Percentiles rank a stretch among this genome's conserved stretches.
phyloP scores from a whole-genome alignment of 2,797 vertebrate genomes.

The Melanogrammus aeglefinus region DNA sequence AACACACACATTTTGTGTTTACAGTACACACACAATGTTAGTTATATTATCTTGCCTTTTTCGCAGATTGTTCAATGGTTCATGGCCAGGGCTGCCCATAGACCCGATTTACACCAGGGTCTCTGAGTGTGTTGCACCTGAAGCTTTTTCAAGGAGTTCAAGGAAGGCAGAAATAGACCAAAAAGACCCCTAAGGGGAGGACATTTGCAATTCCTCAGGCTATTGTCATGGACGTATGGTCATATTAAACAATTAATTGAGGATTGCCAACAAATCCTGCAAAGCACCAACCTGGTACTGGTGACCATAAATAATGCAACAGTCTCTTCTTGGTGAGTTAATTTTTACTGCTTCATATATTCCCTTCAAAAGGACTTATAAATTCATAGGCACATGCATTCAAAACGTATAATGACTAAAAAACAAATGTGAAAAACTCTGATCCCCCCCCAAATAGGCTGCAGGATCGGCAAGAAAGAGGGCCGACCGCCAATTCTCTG shows the following conservation, averaged over 20 bases:
- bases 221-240: slow-evolving; percentile 14
- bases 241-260: slow-evolving; percentile 32
- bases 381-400: too few species aligned
- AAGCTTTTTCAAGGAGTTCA: slow-evolving; percentile 24
- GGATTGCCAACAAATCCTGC: slow-evolving; percentile 11
- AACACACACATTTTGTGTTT: too few species aligned
- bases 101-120: slow-evolving; percentile 10
- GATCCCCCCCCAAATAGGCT: slow-evolving; percentile 12
- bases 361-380: too few species aligned
- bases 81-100: slow-evolving; percentile 23
- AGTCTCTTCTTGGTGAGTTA: slow-evolving; percentile 31
- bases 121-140: slow-evolving; percentile 13
- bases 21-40: too few species aligned
- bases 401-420: too few species aligned
- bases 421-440: not conserved
- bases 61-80: too few species aligned
- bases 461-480: slow-evolving; percentile 20
- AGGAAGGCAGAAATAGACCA: slow-evolving; percentile 25
- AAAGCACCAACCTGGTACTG: slow-evolving; percentile 17
- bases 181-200: slow-evolving; percentile 22
- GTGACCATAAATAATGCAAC: slow-evolving; percentile 29
- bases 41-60: too few species aligned
- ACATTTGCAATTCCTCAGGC: slow-evolving; percentile 23
- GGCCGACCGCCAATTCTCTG: slow-evolving; percentile 13
- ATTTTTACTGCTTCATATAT: not conserved